Percentiles rank a stretch among this genome's conserved stretches.
phyloP scores from a whole-genome alignment of 2,888 invertebrate species.

The Phaedon cochleariae region DNA sequence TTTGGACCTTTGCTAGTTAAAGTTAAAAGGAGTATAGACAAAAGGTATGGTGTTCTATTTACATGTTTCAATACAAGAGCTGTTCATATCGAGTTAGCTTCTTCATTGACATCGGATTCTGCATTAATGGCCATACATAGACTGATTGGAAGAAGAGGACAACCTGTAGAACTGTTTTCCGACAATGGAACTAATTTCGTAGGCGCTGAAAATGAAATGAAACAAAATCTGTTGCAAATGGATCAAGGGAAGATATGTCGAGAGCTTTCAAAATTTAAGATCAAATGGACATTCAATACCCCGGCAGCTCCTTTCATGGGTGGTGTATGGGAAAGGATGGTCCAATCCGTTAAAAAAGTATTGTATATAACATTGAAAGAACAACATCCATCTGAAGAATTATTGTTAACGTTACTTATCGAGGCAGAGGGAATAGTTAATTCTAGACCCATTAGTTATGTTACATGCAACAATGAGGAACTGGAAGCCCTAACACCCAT shows the following conservation, averaged over 20 bases:
- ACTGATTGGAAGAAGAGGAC: constrained; percentile 16
- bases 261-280: not conserved
- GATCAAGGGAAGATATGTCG: not conserved
- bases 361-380: not conserved
- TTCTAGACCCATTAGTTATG: not conserved
- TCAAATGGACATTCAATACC: not conserved
- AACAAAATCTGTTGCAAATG: not conserved
- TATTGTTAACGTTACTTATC: not conserved
- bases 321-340: not conserved
- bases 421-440: not conserved
- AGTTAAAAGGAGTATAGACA: constrained; percentile 26
- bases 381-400: not conserved
- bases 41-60: constrained; percentile 23
- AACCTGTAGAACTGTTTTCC: constrained; percentile 17
- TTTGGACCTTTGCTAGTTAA: constrained; percentile 26
- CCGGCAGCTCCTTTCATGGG: not conserved
- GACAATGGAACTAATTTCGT: constrained; percentile 20
- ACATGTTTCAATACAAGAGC: constrained; percentile 24
- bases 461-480: not conserved
- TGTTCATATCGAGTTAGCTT: constrained; percentile 22
- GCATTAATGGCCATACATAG: constrained; percentile 1
- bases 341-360: not conserved
- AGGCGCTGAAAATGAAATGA: constrained; percentile 22
- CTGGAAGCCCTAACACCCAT: not conserved
- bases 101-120: constrained; percentile 5